Evolutionary conservation across 53 echinoderm and acorn worm species (phyloP).

Genomic region (Holothuria scabra): DNA sequence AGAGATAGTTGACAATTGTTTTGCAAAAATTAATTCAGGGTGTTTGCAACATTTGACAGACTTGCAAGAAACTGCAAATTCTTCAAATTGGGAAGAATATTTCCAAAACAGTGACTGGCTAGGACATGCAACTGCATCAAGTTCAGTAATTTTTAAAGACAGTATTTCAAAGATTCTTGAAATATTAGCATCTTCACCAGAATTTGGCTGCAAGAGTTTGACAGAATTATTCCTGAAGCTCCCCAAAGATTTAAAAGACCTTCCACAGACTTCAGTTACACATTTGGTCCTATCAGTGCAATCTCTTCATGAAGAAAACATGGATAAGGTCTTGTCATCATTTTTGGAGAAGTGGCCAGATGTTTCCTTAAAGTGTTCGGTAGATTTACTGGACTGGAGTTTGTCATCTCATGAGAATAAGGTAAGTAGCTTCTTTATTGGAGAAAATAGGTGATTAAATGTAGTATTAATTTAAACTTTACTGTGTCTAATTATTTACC

Average conservation of each 20-base stretch:
- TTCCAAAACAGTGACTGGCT: constrained; percentile 4
- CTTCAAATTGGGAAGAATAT: background rate
- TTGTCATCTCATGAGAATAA: constrained; percentile 23
- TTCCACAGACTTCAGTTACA: background rate
- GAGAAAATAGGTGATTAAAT: too few species aligned
- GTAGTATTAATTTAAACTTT: too few species aligned
- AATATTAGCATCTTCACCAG: background rate
- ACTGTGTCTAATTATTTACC: too few species aligned
- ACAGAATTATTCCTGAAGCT: background rate
- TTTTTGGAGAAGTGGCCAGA: background rate
- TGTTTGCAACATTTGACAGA: background rate
- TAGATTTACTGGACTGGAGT: constrained; percentile 2
- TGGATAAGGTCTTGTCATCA: constrained; percentile 3
- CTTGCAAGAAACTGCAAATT: background rate
- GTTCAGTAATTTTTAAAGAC: background rate
- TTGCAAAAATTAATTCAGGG: background rate
- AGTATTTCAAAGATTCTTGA: constrained; percentile 7
- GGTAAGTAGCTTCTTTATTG: background rate
- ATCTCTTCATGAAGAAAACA: background rate
- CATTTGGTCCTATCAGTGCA: background rate
- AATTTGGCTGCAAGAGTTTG: background rate
- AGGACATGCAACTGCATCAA: background rate
- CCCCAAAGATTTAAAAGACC: background rate
- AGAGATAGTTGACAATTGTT: background rate
- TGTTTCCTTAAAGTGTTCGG: background rate